Percentiles rank a stretch among this genome's conserved stretches.
Evolutionary conservation across 2,888 invertebrate species (phyloP).

Genomic region (Sphinx pinastri): DNA sequence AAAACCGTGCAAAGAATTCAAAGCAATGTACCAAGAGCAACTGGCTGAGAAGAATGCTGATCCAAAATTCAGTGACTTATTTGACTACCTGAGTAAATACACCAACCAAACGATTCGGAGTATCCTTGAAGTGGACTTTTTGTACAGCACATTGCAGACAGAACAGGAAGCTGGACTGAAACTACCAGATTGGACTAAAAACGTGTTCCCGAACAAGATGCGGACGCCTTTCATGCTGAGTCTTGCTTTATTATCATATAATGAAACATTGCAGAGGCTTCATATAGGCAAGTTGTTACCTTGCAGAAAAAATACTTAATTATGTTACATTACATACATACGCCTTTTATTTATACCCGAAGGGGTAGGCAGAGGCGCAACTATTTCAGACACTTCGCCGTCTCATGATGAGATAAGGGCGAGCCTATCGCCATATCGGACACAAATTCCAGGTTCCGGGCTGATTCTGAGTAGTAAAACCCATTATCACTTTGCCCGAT

Average conservation of each 20-base stretch:
- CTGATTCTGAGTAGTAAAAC: too few relatives aligned
- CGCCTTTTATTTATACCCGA: too few relatives aligned
- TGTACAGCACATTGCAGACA: slow-evolving; percentile 88
- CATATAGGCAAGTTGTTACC: slow-evolving; percentile 84
- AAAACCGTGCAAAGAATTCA: slow-evolving; percentile 68
- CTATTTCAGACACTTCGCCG: too few relatives aligned
- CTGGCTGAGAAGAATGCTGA: slow-evolving; percentile 74
- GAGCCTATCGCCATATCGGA: too few relatives aligned
- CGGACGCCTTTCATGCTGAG: slow-evolving; percentile 86
- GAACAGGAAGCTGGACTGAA: slow-evolving; percentile 85
- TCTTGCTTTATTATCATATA: slow-evolving; percentile 88
- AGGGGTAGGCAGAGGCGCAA: too few relatives aligned
- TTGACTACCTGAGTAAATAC: slow-evolving; percentile 83
- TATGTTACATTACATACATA: too few relatives aligned
- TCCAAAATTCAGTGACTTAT: slow-evolving; percentile 85
- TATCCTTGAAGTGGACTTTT: slow-evolving; percentile 87
- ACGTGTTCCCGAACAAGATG: slow-evolving; percentile 88
- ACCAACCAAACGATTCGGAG: slow-evolving; percentile 77
- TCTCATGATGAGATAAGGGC: too few relatives aligned
- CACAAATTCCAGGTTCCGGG: too few relatives aligned
- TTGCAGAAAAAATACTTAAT: not conserved
- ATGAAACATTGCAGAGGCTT: slow-evolving; percentile 87
- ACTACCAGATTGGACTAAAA: slow-evolving; percentile 90
- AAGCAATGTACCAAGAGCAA: slow-evolving; percentile 77
- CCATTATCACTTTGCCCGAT: too few relatives aligned